A percentile compares a stretch with the other conserved stretches of the same genome.
Conservation (phyloP, 2,797 vertebrate species). For the Hozukius guyotensis region DNA sequence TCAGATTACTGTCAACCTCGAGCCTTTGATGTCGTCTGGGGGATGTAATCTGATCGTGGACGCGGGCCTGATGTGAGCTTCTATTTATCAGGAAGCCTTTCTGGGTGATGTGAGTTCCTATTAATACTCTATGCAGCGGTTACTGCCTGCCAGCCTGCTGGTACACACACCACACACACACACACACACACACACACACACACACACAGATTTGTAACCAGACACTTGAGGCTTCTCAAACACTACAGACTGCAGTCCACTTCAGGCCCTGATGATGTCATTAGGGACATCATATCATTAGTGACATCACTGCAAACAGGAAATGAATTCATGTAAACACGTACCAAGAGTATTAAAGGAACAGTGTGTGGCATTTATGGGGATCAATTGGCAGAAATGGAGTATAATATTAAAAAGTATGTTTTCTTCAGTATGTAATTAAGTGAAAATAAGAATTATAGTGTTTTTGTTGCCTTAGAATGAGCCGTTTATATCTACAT, state of each 20-base stretch:
- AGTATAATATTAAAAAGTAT: too few relatives aligned
- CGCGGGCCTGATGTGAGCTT: conserved; percentile 49
- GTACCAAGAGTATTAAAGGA: neutral
- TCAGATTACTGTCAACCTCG: conserved; percentile 2
- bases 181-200: conserved; percentile 28
- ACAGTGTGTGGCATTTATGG: too few relatives aligned
- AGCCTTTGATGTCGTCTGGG: conserved; percentile 24
- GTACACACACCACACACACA: neutral
- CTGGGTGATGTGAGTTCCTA: conserved; percentile 70
- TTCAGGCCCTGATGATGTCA: conserved; percentile 55
- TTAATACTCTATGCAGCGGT: conserved; percentile 71
- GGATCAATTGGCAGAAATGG: too few relatives aligned
- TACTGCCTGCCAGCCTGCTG: conserved; percentile 52
- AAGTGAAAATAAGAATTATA: too few relatives aligned
- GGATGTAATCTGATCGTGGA: conserved; percentile 45
- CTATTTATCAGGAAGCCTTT: conserved; percentile 62
- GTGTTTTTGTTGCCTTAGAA: too few relatives aligned
- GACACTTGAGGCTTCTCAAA: conserved; percentile 51
- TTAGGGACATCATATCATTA: conserved; percentile 25
- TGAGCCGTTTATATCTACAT: too few relatives aligned
- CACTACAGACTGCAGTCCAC: conserved; percentile 46
- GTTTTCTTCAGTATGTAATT: too few relatives aligned
- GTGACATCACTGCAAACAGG: conserved; percentile 50
- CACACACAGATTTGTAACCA: conserved; percentile 48
- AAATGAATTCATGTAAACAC: conserved; percentile 20